phyloP scores from a whole-genome alignment of 1,140 invertebrate species.

The Coelopa frigida region DNA sequence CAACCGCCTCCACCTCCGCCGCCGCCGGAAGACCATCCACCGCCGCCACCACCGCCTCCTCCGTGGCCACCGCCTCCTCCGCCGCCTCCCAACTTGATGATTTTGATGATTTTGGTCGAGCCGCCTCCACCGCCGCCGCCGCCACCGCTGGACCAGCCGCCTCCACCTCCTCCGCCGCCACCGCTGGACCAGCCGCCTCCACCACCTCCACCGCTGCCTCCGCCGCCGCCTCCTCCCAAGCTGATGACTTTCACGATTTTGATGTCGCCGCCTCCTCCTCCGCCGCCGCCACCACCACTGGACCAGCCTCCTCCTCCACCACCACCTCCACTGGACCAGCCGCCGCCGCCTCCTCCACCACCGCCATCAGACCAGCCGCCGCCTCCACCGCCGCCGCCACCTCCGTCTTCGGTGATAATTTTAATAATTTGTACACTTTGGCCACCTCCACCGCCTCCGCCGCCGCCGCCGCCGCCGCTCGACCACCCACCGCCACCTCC shows the following conservation, averaged over 20 bases:
- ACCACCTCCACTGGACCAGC: slow-evolving; percentile 16
- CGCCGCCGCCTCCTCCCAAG: slow-evolving; percentile 21
- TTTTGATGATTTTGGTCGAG: slow-evolving; percentile 22
- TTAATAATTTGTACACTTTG: slow-evolving; percentile 11
- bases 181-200: slow-evolving; percentile 15
- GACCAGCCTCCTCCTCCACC: slow-evolving; percentile 17
- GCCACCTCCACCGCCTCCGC: slow-evolving; percentile 25
- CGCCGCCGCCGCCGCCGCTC: slow-evolving; percentile 25
- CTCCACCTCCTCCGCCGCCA: slow-evolving; percentile 19
- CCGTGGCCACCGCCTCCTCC: slow-evolving; percentile 21
- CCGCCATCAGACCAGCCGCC: slow-evolving; percentile 7
- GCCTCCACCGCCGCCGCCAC: slow-evolving; percentile 15
- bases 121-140: slow-evolving; percentile 15
- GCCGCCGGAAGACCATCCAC: slow-evolving; percentile 10
- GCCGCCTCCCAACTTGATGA: slow-evolving; percentile 21
- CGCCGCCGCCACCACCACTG: slow-evolving; percentile 22
- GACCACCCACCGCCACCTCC: slow-evolving; percentile 24
- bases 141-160: slow-evolving; percentile 19
- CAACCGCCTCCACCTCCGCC: slow-evolving; percentile 29
- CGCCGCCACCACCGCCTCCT: slow-evolving; percentile 21
- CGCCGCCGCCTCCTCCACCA: slow-evolving; percentile 18
- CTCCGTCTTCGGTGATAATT: slow-evolving; percentile 17
- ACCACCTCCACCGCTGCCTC: slow-evolving; percentile 13
- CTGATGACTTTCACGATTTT: slow-evolving; percentile 31
- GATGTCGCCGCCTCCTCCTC: slow-evolving; percentile 23